phyloP scores from a whole-genome alignment of 2,888 invertebrate genomes.

The Ophion ellenae region DNA sequence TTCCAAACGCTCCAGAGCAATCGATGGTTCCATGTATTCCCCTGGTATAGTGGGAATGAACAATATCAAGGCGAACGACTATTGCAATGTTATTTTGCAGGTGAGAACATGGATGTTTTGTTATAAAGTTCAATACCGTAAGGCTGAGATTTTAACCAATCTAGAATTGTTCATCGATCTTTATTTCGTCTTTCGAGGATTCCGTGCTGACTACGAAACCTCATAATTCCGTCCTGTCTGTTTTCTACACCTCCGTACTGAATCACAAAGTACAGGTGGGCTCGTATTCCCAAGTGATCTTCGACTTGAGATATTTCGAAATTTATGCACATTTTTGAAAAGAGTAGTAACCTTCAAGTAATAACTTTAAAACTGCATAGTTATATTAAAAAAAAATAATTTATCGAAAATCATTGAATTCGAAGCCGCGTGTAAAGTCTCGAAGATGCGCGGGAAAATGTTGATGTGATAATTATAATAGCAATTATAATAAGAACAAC shows the following conservation, averaged over 20 bases:
- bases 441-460: no score
- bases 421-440: no score
- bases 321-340: not conserved
- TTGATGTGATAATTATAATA: no score
- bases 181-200: no score
- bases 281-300: not conserved
- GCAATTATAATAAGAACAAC: no score
- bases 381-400: no score
- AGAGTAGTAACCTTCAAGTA: not conserved
- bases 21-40: slow-evolving; percentile 97
- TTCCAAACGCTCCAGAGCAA: slow-evolving; percentile 95
- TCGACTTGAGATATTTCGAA: not conserved
- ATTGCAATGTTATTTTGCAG: slow-evolving; percentile 99
- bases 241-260: not conserved
- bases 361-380: no score
- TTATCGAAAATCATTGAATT: no score
- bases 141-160: not conserved
- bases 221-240: not conserved
- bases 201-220: not conserved
- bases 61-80: slow-evolving; percentile 99
- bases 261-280: not conserved
- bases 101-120: slow-evolving; percentile 83
- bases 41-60: slow-evolving; percentile 99
- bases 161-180: no score
- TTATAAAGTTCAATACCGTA: not conserved